A percentile compares a stretch with the other conserved stretches of the same genome.
These are phyloP conservation scores for Arenaria interpres DNA, from an alignment of 2,113 vertebrate species.

Conservation along the genomic window DNA sequence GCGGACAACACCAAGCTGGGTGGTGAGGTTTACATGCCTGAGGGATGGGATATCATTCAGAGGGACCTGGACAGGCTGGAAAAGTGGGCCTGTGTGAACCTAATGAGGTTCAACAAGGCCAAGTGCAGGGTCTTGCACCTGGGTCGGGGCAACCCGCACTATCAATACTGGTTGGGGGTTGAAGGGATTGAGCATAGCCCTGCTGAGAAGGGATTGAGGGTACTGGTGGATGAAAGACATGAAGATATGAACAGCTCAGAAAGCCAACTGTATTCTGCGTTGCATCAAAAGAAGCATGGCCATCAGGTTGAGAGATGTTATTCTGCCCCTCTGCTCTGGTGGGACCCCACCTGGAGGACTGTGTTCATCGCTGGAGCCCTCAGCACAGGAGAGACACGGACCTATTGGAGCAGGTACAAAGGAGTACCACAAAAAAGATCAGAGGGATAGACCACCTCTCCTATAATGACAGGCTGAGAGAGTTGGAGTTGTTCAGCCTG, in stretches of 20 bases:
- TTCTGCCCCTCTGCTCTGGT: not conserved
- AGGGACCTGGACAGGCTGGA: not conserved
- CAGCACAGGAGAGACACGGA: not conserved
- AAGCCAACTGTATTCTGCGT: not conserved
- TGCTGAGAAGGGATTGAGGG: not conserved
- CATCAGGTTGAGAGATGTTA: not conserved
- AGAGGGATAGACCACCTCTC: not conserved
- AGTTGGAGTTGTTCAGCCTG: not conserved
- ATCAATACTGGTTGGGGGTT: not conserved
- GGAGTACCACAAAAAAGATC: not conserved
- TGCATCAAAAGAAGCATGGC: not conserved
- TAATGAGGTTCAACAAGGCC: not conserved
- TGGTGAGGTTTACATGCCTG: not conserved
- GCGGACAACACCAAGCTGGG: not conserved
- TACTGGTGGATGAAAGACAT: not conserved
- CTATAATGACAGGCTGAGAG: not conserved
- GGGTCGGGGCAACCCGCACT: not conserved
- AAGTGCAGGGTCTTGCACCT: not conserved
- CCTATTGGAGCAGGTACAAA: not conserved
- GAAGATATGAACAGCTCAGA: not conserved
- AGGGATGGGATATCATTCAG: not conserved
- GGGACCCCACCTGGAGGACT: not conserved
- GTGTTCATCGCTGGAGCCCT: not conserved
- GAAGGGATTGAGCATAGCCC: not conserved
- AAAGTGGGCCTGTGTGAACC: not conserved